Percentiles rank a stretch among this genome's conserved stretches.
Evolutionary conservation across 2,113 vertebrate species (phyloP).

Genomic region (Brachypodius melanocephalos): DNA sequence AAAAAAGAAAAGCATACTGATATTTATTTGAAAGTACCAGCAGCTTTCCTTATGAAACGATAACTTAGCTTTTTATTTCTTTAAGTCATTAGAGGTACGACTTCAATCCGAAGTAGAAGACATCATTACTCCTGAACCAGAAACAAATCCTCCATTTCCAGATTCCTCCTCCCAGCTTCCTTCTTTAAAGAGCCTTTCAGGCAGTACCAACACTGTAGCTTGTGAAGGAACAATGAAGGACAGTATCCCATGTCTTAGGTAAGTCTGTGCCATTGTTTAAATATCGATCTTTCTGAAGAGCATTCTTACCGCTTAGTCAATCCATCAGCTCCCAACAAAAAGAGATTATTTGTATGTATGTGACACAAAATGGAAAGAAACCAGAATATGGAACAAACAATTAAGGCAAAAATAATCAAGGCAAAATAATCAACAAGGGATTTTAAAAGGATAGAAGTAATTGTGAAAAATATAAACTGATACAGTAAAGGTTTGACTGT

Average conservation of each 20-base stretch:
- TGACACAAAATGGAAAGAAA: neutral
- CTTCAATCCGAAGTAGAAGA: slow-evolving; percentile 92
- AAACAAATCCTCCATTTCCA: slow-evolving; percentile 85
- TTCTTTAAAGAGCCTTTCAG: slow-evolving; percentile 79
- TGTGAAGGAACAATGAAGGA: slow-evolving; percentile 84
- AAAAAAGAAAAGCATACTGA: neutral
- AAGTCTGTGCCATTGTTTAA: slow-evolving; percentile 35
- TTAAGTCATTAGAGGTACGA: slow-evolving; percentile 89
- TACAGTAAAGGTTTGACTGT: neutral
- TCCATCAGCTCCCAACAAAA: neutral
- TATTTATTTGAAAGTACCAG: neutral
- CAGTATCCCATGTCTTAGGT: slow-evolving; percentile 90
- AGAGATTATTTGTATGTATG: neutral
- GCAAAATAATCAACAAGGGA: neutral
- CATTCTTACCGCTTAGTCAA: neutral
- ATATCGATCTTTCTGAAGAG: neutral
- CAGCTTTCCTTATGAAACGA: neutral
- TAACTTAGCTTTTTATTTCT: slow-evolving; percentile 55
- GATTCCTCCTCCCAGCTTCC: slow-evolving; percentile 85
- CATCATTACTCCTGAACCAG: slow-evolving; percentile 88
- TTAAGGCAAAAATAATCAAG: neutral
- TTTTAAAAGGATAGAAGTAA: neutral
- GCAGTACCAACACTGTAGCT: slow-evolving; percentile 83
- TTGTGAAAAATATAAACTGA: neutral
- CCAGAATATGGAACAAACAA: neutral